Conservation (phyloP, 2,113 vertebrate species). For the Puma concolor region DNA sequence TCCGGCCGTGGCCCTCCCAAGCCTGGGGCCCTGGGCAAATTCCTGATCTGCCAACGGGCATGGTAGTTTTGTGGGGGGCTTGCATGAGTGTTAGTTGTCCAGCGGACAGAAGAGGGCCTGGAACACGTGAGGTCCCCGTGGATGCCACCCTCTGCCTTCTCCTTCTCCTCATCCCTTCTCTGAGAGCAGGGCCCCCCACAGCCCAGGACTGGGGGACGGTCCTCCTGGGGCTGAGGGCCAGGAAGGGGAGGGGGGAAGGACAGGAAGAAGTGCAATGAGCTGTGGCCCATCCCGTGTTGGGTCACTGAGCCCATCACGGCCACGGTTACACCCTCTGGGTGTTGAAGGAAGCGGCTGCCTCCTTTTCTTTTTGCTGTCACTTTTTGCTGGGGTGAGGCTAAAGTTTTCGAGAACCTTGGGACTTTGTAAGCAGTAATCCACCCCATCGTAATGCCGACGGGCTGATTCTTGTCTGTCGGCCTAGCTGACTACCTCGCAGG, state of each 20-base stretch:
- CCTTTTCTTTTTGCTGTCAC: neutral
- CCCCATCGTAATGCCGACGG: neutral
- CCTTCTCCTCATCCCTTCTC: fast-evolving
- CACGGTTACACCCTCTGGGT: fast-evolving
- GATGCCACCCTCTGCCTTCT: neutral
- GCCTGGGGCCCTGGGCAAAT: fast-evolving
- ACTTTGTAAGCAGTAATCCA: neutral
- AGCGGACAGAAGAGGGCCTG: neutral
- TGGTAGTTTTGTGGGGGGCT: neutral
- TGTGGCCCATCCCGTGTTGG: neutral
- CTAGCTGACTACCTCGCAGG: fast-evolving
- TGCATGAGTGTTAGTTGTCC: fast-evolving
- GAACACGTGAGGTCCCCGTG: fast-evolving
- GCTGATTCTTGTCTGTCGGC: neutral
- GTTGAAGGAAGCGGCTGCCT: fast-evolving
- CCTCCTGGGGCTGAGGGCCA: neutral
- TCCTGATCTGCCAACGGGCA: fast-evolving
- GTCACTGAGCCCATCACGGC: fast-evolving
- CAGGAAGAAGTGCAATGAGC: neutral
- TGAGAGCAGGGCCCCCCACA: neutral
- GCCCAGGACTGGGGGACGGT: neutral
- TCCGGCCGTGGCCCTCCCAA: fast-evolving
- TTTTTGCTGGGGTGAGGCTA: neutral
- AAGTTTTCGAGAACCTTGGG: neutral
- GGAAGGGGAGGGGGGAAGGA: too few relatives aligned